phyloP scores from a whole-genome alignment of 2,888 invertebrate species.

The Danaus chrysippus region DNA sequence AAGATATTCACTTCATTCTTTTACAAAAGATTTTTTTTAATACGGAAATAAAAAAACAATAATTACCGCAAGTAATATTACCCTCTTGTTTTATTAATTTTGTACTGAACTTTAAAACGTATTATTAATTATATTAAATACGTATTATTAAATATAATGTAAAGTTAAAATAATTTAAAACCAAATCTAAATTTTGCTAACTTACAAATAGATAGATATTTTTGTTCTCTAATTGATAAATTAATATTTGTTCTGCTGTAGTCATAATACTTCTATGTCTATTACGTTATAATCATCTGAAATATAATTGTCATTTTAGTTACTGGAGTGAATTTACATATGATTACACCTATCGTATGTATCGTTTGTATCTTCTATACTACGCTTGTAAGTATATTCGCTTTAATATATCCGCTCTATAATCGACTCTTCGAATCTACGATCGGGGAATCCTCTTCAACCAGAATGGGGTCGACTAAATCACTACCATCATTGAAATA shows the following conservation, averaged over 20 bases:
- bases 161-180: no score
- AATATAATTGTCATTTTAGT: constrained; percentile 72
- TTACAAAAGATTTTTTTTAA: neutral
- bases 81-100: no score
- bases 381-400: constrained; percentile 83
- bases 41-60: no score
- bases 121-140: no score
- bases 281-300: neutral
- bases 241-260: no score
- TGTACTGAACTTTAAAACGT: no score
- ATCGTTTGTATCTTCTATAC: constrained; percentile 96
- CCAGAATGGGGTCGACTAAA: constrained; percentile 16
- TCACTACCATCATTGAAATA: constrained; percentile 14
- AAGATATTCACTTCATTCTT: constrained; percentile 31
- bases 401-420: constrained; percentile 36
- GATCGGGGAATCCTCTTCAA: constrained; percentile 3
- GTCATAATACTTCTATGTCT: no score
- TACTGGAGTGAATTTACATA: constrained; percentile 88
- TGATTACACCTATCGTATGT: constrained; percentile 88
- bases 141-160: no score
- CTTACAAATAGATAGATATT: no score
- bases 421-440: neutral
- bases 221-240: no score
- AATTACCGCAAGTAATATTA: no score
- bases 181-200: no score